These are phyloP conservation scores for Caerostris darwini DNA, from an alignment of 1,140 invertebrate genomes.

Conservation along the genomic window DNA sequence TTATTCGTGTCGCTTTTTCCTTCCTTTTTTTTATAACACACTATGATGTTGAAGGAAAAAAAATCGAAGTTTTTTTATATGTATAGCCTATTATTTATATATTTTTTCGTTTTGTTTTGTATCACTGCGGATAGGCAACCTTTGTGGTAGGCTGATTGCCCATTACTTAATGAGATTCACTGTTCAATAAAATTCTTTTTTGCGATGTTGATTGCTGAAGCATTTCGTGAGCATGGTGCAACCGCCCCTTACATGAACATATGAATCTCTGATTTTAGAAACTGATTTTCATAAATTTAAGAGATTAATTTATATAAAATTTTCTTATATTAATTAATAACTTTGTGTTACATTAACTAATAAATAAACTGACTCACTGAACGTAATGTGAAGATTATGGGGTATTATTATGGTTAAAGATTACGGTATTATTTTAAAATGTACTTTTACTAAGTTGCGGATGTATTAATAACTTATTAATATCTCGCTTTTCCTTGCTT, in stretches of 20 bases:
- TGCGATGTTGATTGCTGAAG: background rate
- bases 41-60: background rate
- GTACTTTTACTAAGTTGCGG: too few relatives aligned
- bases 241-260: background rate
- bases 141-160: conserved; percentile 49
- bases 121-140: background rate
- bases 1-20: background rate
- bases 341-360: too few relatives aligned
- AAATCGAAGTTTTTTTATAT: conserved; percentile 8
- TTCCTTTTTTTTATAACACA: background rate
- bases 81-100: background rate
- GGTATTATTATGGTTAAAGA: too few relatives aligned
- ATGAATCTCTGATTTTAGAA: background rate
- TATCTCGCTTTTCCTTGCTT: too few relatives aligned
- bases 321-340: too few relatives aligned
- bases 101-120: background rate
- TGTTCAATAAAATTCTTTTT: conserved; percentile 9
- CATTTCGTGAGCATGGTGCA: background rate
- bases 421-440: too few relatives aligned
- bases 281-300: background rate
- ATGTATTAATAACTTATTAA: too few relatives aligned
- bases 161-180: conserved; percentile 69
- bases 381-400: too few relatives aligned
- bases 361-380: too few relatives aligned
- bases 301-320: too few relatives aligned